These are phyloP conservation scores for Xanthorhoe designata DNA, from an alignment of 2,888 invertebrate genomes.

Conservation along the genomic window DNA sequence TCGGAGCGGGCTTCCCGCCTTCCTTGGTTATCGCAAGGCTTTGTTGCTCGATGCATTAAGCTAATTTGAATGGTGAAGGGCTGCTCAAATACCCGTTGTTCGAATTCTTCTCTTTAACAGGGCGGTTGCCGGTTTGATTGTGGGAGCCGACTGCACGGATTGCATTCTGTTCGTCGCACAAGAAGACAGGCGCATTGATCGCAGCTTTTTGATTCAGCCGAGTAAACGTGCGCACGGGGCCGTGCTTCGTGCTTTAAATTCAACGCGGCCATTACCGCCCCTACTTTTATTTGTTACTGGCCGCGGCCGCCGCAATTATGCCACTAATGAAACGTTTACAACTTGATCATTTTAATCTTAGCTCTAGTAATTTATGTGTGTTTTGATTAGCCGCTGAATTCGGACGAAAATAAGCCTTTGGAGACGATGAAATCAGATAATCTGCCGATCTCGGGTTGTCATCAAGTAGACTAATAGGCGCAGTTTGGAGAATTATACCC, in stretches of 20 bases:
- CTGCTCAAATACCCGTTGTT: conserved; percentile 80
- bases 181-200: conserved; percentile 73
- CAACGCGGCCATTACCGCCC: conserved; percentile 59
- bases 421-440: conserved; percentile 79
- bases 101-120: conserved; percentile 78
- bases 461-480: conserved; percentile 70
- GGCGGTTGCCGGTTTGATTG: conserved; percentile 72
- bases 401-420: conserved; percentile 70
- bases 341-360: conserved; percentile 47
- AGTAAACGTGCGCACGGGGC: conserved; percentile 53
- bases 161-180: conserved; percentile 77
- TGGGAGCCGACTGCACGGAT: conserved; percentile 72
- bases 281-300: conserved; percentile 50
- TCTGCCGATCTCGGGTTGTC: conserved; percentile 75
- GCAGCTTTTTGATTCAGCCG: conserved; percentile 69
- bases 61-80: conserved; percentile 83
- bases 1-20: conserved; percentile 66
- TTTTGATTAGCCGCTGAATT: conserved; percentile 55
- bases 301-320: conserved; percentile 46
- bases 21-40: conserved; percentile 78
- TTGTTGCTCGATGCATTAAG: conserved; percentile 81
- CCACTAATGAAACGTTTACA: conserved; percentile 47
- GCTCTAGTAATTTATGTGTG: conserved; percentile 35
- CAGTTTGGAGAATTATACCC: conserved; percentile 55
- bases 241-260: conserved; percentile 61